Conservation (phyloP, 2,888 invertebrate species). For the Automeris io region DNA sequence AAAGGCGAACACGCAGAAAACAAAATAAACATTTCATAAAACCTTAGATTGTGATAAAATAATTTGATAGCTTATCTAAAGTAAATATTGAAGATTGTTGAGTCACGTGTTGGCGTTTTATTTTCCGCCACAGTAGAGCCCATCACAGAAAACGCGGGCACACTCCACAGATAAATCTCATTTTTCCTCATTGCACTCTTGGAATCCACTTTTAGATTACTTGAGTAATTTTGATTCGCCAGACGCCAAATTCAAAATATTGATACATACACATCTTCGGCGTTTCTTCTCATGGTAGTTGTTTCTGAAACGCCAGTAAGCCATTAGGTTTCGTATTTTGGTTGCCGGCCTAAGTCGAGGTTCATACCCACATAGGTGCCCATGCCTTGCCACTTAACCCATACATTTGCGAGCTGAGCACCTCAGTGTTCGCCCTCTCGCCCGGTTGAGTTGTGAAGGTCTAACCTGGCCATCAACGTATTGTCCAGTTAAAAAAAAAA, state of each 20-base stretch:
- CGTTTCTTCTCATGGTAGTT: too few species aligned
- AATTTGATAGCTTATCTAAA: slow-evolving; percentile 5
- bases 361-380: too few species aligned
- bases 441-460: too few species aligned
- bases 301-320: too few species aligned
- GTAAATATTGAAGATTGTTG: slow-evolving; percentile 3
- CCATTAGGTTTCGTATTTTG: too few species aligned
- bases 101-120: slow-evolving; percentile 31
- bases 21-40: background rate
- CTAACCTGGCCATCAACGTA: too few species aligned
- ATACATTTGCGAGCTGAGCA: too few species aligned
- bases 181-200: slow-evolving; percentile 28
- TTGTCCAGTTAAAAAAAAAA: slow-evolving; percentile 10
- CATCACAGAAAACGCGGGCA: slow-evolving; percentile 21
- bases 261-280: slow-evolving; percentile 13
- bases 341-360: too few species aligned
- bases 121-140: slow-evolving; percentile 30
- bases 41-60: background rate
- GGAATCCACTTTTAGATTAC: slow-evolving; percentile 33
- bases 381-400: too few species aligned
- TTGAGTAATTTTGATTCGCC: slow-evolving; percentile 29
- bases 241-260: slow-evolving; percentile 19
- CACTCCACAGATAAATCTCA: slow-evolving; percentile 36
- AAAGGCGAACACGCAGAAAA: too few species aligned
- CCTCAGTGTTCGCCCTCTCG: too few species aligned